Evolutionary conservation across 2,888 invertebrate genomes (phyloP).

Genomic region (Dendrolimus houi): DNA sequence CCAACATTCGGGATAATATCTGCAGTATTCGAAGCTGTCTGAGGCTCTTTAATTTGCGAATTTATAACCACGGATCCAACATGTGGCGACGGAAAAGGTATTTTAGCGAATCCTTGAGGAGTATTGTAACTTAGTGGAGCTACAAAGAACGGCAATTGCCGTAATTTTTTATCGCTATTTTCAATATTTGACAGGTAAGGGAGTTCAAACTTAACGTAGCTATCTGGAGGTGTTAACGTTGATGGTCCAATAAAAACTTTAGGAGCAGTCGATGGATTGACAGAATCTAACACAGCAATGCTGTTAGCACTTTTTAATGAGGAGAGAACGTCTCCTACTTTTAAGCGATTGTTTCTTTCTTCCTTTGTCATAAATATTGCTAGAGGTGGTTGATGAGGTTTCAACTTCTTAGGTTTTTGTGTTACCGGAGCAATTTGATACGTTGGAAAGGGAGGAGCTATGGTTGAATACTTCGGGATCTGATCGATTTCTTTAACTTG

Average conservation of each 20-base stretch:
- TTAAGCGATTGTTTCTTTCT: slow-evolving; percentile 66
- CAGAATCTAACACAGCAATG: slow-evolving; percentile 85
- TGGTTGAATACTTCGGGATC: slow-evolving; percentile 54
- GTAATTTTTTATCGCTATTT: slow-evolving; percentile 82
- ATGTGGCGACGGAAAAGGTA: slow-evolving; percentile 90
- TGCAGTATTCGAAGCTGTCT: slow-evolving; percentile 17
- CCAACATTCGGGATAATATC: slow-evolving; percentile 19
- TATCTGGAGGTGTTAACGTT: slow-evolving; percentile 81
- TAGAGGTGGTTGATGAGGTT: slow-evolving; percentile 89
- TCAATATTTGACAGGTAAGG: slow-evolving; percentile 88
- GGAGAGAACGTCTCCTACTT: slow-evolving; percentile 82
- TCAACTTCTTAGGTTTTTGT: slow-evolving; percentile 74
- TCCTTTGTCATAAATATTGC: slow-evolving; percentile 85
- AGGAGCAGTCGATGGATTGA: slow-evolving; percentile 81
- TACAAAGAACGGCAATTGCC: slow-evolving; percentile 88
- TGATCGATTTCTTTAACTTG: slow-evolving; percentile 25
- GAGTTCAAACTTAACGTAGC: slow-evolving; percentile 87
- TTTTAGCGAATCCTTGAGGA: slow-evolving; percentile 90
- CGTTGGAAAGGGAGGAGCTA: slow-evolving; percentile 52
- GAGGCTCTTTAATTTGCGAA: slow-evolving; percentile 51
- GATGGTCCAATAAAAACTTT: slow-evolving; percentile 90
- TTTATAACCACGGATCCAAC: slow-evolving; percentile 90
- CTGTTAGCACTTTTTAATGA: slow-evolving; percentile 82
- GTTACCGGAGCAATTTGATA: slow-evolving; percentile 48
- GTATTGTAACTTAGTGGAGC: slow-evolving; percentile 90